phyloP scores from a whole-genome alignment of 2,113 vertebrate species.

The Cottus gobio region DNA sequence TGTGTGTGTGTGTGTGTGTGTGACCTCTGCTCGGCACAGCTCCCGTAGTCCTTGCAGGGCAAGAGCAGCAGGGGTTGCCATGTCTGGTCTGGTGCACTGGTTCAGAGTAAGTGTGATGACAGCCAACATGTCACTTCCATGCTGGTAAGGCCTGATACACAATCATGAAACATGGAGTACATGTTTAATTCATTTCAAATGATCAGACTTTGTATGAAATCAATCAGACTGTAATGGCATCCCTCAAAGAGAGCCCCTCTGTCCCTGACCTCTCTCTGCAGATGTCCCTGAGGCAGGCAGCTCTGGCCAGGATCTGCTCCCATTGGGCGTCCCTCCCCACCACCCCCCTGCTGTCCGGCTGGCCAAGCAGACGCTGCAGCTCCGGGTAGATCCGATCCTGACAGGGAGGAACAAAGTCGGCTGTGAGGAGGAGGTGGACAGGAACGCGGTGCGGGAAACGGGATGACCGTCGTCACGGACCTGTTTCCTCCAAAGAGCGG shows the following conservation, averaged over 20 bases:
- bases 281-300: conserved; percentile 92
- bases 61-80: conserved; percentile 89
- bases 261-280: conserved; percentile 89
- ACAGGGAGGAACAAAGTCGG: background rate
- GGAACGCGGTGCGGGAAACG: background rate
- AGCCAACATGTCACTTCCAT: conserved; percentile 95
- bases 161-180: background rate
- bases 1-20: background rate
- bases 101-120: conserved; percentile 89
- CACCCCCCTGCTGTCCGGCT: conserved; percentile 82
- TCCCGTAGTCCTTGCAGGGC: conserved; percentile 92
- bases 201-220: background rate
- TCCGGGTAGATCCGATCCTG: conserved; percentile 96
- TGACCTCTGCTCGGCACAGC: conserved; percentile 94
- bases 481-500: conserved; percentile 95
- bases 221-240: background rate
- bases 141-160: conserved; percentile 91
- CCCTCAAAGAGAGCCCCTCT: background rate
- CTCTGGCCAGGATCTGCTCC: conserved; percentile 92
- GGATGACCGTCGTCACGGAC: conserved; percentile 66
- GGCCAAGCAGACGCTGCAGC: conserved; percentile 88
- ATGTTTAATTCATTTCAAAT: background rate
- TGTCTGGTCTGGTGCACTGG: conserved; percentile 88
- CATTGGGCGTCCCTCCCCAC: conserved; percentile 88
- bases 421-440: background rate